Evolutionary conservation across 2,113 vertebrate genomes (phyloP).

Genomic region (Clarias batrachus): DNA sequence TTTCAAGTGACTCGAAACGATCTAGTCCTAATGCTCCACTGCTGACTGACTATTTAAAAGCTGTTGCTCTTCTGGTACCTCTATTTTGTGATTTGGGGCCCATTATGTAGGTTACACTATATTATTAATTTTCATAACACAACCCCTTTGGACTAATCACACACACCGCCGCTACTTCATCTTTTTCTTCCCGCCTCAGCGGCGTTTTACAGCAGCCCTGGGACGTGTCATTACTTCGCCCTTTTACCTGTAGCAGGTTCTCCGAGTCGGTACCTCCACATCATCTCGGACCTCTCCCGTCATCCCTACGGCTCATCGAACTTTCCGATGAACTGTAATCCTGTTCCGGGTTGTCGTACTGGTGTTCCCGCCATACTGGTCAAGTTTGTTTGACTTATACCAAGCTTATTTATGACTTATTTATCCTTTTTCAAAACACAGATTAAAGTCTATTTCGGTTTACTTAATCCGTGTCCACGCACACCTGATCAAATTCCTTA

Average conservation of each 20-base stretch:
- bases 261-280: neutral
- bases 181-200: neutral
- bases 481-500: neutral
- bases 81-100: conserved; percentile 9
- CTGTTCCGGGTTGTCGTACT: neutral
- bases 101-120: conserved; percentile 6
- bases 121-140: conserved; percentile 5
- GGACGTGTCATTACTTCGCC: conserved; percentile 13
- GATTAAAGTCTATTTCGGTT: neutral
- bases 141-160: conserved; percentile 22
- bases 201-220: neutral
- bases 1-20: neutral
- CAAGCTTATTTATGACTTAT: too few relatives aligned
- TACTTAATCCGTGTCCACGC: neutral
- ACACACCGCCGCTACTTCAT: neutral
- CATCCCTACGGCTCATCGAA: neutral
- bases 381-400: neutral
- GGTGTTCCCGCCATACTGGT: neutral
- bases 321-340: conserved; percentile 16
- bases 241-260: conserved; percentile 25
- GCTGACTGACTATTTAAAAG: conserved; percentile 13
- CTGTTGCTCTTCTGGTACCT: conserved; percentile 5
- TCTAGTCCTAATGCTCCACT: neutral
- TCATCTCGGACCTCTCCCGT: neutral
- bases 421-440: neutral